A percentile compares a stretch with the other conserved stretches of the same genome.
Conservation (phyloP, 2,113 vertebrate genomes). For the Cochlearius cochlearius region DNA sequence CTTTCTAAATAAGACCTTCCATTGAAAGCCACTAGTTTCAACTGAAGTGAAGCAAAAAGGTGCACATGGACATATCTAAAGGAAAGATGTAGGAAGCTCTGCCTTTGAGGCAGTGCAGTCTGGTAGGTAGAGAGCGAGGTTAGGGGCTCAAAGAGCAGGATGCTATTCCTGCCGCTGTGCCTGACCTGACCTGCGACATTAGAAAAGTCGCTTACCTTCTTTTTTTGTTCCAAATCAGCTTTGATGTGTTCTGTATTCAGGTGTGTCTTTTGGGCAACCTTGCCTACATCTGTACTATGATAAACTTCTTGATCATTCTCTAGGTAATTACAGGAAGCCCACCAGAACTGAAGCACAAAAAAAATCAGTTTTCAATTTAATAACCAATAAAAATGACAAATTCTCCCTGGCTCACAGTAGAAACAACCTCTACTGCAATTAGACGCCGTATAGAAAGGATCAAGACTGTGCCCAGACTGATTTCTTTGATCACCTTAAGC, state of each 20-base stretch:
- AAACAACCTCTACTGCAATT: background rate
- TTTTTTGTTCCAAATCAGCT: background rate
- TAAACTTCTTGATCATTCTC: background rate
- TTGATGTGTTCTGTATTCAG: background rate
- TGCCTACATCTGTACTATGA: background rate
- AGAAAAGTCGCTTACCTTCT: background rate
- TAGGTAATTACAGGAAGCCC: background rate
- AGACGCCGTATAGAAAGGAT: background rate
- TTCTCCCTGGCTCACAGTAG: background rate
- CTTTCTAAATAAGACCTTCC: background rate
- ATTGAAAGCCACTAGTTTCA: background rate
- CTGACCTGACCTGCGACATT: background rate
- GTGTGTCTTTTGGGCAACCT: background rate
- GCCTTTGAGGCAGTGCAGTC: background rate
- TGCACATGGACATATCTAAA: background rate
- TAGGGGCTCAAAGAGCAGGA: background rate
- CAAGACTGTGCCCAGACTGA: background rate
- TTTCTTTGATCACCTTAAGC: background rate
- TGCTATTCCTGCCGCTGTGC: background rate
- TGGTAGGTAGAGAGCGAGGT: background rate
- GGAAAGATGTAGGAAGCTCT: background rate
- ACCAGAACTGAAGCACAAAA: background rate
- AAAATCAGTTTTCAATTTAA: background rate
- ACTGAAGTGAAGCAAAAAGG: background rate
- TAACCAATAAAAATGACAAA: background rate